Conservation (phyloP, 2,797 vertebrate species). For the Lacerta viridis region DNA sequence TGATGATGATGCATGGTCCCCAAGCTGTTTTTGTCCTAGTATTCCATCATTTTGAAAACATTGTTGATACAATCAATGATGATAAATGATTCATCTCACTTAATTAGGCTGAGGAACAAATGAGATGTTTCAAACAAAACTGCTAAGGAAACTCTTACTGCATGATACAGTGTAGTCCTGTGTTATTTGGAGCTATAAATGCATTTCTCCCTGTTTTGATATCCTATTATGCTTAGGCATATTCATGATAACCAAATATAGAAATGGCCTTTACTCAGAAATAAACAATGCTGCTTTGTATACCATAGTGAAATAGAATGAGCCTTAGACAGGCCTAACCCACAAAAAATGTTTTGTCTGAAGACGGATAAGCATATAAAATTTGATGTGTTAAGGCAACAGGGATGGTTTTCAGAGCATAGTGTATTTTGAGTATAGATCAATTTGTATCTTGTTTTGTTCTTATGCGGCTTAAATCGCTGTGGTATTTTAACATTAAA, state of each 20-base stretch:
- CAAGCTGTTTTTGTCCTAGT: conserved; percentile 53
- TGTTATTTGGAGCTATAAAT: not conserved
- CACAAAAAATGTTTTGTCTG: not conserved
- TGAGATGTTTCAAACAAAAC: conserved; percentile 53
- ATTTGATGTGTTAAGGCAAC: conserved; percentile 5
- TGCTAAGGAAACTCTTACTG: conserved; percentile 6
- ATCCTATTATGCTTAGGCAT: not conserved
- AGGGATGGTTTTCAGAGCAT: conserved; percentile 12
- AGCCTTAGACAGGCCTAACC: not conserved
- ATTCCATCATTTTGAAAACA: conserved; percentile 70
- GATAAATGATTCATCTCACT: conserved; percentile 72
- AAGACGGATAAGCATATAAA: not conserved
- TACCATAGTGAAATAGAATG: not conserved
- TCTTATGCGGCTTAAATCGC: conserved; percentile 5
- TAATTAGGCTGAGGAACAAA: conserved; percentile 61
- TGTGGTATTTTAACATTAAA: conserved; percentile 41
- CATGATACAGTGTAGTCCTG: not conserved
- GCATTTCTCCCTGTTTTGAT: not conserved
- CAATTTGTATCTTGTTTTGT: not conserved
- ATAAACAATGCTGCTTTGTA: not conserved
- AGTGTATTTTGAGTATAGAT: not conserved
- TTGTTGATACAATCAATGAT: conserved; percentile 68
- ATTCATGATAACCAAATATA: conserved; percentile 6
- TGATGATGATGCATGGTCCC: conserved; percentile 64
- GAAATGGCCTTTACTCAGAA: not conserved